Base-by-base conservation (phyloP, 2,797 vertebrate species). In the Thalassophryne amazonica region DNA sequence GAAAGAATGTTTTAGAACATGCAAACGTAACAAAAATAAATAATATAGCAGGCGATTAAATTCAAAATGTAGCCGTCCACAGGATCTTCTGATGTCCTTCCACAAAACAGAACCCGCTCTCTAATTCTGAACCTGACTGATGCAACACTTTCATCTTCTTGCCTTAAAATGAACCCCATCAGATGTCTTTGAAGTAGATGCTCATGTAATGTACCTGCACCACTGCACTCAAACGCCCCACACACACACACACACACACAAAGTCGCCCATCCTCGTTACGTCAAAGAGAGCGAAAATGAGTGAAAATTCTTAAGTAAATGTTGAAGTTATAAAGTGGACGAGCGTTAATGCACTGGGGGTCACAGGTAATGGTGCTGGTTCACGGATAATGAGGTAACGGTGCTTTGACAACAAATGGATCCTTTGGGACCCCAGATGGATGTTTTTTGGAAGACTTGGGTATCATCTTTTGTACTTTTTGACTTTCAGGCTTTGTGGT, bases 111-210 rank as follows among this genome's bases (percentile, higher is more conserved):
- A 50, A 60, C 41, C 41, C 39, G 14, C 49, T 76, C 38, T 56
- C 35, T 27, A 32, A 31, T 64, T 69, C 60, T 68, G 65, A 80
- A 59, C 56, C 56, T 14, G 23, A 56, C 76, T 84, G 76, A 83
- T 4, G 83, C 78, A 84, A 86, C 60, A 64, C 86, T 86, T 86
- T 87, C 83, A 87, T 87, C 80, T 79, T 60, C 69, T 84, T 83
- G 71, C 81, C 61, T 62, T 22, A 65, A 73, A 85, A 78, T 24
- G 41, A 68, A 42, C 23, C 51, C 75, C 84, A 77, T 86, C 84
- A 81, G 67, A 71, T 72, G 73, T 52, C 82, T 88, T 86, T 86
- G 81, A 84, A 87, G 84, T 77, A 41, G 7, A 35, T 22, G 43
- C 35, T 43, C 45, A 7, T 68, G 51, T 85, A 83, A 7, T 68